phyloP scores from a whole-genome alignment of 2,888 invertebrate genomes.

The Fragum fragum region DNA sequence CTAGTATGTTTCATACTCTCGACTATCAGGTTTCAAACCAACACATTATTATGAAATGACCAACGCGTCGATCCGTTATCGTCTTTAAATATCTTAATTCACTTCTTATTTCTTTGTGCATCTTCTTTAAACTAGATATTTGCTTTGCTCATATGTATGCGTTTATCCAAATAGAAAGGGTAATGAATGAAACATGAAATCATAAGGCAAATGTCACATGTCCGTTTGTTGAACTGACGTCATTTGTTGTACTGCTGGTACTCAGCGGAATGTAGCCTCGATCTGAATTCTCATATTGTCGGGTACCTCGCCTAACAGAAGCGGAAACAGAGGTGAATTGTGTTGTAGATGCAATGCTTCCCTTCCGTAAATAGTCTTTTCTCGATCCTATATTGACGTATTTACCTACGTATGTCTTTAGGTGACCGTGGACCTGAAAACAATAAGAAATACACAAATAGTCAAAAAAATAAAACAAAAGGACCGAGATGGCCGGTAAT shows the following conservation, averaged over 20 bases:
- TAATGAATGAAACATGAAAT: too few relatives aligned
- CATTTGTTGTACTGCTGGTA: conserved; percentile 59
- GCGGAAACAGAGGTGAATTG: conserved; percentile 56
- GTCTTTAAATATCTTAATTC: too few relatives aligned
- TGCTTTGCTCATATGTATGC: too few relatives aligned
- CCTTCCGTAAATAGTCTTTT: conserved; percentile 37
- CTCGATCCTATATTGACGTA: conserved; percentile 37
- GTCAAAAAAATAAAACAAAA: neutral
- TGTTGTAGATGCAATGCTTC: conserved; percentile 60
- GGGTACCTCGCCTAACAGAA: conserved; percentile 35
- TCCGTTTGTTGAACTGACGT: conserved; percentile 46
- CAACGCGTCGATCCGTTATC: too few relatives aligned
- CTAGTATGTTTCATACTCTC: too few relatives aligned
- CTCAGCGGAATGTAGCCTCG: conserved; percentile 61
- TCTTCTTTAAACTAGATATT: too few relatives aligned
- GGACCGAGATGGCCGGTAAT: too few relatives aligned
- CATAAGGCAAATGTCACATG: conserved; percentile 55
- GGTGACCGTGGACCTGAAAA: conserved; percentile 53
- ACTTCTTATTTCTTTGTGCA: too few relatives aligned
- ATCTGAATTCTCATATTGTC: conserved; percentile 37
- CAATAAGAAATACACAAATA: neutral
- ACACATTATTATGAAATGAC: too few relatives aligned
- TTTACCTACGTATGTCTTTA: conserved; percentile 43
- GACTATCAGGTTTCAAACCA: too few relatives aligned
- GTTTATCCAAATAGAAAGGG: too few relatives aligned